Evolutionary conservation across 1,140 invertebrate species (phyloP).

Genomic region (Cheumatopsyche charites): DNA sequence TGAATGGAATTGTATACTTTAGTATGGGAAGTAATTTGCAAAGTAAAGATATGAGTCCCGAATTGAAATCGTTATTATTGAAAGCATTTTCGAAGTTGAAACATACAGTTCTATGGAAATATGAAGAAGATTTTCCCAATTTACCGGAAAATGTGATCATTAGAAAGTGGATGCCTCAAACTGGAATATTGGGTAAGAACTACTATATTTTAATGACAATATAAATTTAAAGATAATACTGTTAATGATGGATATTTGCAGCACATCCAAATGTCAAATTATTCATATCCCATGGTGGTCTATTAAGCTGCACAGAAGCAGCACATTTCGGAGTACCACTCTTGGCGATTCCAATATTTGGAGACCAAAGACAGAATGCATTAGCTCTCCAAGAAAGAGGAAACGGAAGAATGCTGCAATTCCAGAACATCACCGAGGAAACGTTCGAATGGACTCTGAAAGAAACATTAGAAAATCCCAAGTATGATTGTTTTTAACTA

Average conservation of each 20-base stretch:
- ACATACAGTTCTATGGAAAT: conserved; percentile 33
- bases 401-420: conserved; percentile 49
- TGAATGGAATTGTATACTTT: conserved; percentile 26
- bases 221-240: not conserved
- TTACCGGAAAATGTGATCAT: conserved; percentile 26
- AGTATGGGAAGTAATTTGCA: conserved; percentile 33
- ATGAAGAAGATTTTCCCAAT: conserved; percentile 26
- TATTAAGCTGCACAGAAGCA: conserved; percentile 57
- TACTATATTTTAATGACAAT: not conserved
- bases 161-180: conserved; percentile 28
- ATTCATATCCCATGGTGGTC: conserved; percentile 65
- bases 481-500: conserved; percentile 8
- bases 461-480: conserved; percentile 26
- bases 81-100: conserved; percentile 5
- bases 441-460: conserved; percentile 28
- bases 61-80: not conserved
- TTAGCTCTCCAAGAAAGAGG: conserved; percentile 51
- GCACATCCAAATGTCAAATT: conserved; percentile 55
- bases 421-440: conserved; percentile 25
- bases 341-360: conserved; percentile 52
- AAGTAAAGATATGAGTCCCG: conserved; percentile 6
- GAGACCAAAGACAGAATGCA: conserved; percentile 58
- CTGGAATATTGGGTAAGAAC: conserved; percentile 27
- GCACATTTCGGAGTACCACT: conserved; percentile 51
- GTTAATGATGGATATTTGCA: conserved; percentile 52